Base-by-base conservation (phyloP, 2,797 vertebrate genomes). In the Acropternis orthonyx region DNA sequence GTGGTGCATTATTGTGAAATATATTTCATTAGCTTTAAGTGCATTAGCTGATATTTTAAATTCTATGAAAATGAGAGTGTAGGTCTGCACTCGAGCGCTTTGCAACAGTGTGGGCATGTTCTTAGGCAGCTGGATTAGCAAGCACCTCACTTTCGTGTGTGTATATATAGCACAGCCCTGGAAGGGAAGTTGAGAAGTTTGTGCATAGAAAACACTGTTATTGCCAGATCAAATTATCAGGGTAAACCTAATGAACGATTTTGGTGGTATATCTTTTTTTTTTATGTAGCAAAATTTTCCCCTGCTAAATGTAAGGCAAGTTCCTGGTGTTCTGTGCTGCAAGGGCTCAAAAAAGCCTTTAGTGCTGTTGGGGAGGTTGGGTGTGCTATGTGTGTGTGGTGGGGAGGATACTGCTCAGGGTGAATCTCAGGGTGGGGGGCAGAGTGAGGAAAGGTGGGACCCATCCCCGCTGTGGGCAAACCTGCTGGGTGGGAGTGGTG, bases 321-420 rank as follows among this genome's bases (percentile, higher is more conserved):
- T 28, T 14, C 0, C 0, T 11, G 15, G 36, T 36, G n/a, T 5
- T 51, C 13, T 51, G 36, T 18, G 36, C 68, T 34, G 32, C 32
- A 28, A 7, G 43, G 69, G 67, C 59, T 75, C 12, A 0, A 2
- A 55, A 26, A 11, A 1, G 27, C 63, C 51, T 24, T 52, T 11
- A 1, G 7, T 28, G 46, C 72, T 26, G 14, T 5, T 24, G 4
- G 5, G 43, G 59, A 14, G 43, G 4, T 23, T 44, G 1, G 41
- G 41, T 41, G 41, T 41, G 41, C 13, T 41, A 10, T 0, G 1
- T 28, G 26, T 65, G 6, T 9, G 8, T 8, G 1, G 1, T 0
- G 3, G 49, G 36, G 23, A 7, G 32, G 39, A 6, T 7, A 2
- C 12, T 32, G 30, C 51, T 3, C 13, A 7, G 24, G 15, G 6